Percentiles rank a stretch among this genome's conserved stretches.
These are phyloP conservation scores for Theocolax elegans DNA, from an alignment of 1,140 invertebrate species.

Conservation along the genomic window DNA sequence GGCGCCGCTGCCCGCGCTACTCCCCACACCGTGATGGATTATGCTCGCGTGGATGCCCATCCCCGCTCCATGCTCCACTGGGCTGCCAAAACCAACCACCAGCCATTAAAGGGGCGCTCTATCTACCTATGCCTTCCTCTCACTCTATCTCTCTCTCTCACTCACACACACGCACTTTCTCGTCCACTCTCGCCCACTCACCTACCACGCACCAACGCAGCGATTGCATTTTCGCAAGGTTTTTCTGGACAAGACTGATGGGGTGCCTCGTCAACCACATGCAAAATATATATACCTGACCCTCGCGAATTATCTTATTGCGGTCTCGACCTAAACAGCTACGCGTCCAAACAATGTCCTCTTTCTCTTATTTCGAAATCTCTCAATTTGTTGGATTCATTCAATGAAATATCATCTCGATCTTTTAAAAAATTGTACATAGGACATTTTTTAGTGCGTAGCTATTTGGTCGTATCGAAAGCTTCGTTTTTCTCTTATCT, in stretches of 20 bases:
- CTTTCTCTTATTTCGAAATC: no score
- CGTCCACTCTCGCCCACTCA: constrained; percentile 27
- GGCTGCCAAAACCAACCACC: constrained; percentile 69
- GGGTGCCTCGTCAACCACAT: constrained; percentile 66
- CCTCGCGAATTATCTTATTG: neutral
- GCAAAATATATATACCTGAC: constrained; percentile 45
- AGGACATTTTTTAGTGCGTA: no score
- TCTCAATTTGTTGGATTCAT: no score
- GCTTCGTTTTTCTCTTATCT: no score
- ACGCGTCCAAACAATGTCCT: no score
- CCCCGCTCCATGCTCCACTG: constrained; percentile 69
- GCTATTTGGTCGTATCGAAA: no score
- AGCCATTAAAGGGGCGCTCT: constrained; percentile 66
- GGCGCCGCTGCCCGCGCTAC: constrained; percentile 73
- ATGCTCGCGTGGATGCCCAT: constrained; percentile 72
- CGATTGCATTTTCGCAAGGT: no score
- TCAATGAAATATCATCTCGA: no score
- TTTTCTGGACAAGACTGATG: no score
- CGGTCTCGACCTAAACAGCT: no score
- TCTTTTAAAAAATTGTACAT: no score
- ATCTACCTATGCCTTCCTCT: constrained; percentile 18
- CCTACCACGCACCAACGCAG: constrained; percentile 20
- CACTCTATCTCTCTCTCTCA: constrained; percentile 27
- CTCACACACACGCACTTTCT: constrained; percentile 9
- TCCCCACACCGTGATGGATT: constrained; percentile 72